Conservation (phyloP, 2,888 invertebrate species). For the Orthonychiurus folsomi region DNA sequence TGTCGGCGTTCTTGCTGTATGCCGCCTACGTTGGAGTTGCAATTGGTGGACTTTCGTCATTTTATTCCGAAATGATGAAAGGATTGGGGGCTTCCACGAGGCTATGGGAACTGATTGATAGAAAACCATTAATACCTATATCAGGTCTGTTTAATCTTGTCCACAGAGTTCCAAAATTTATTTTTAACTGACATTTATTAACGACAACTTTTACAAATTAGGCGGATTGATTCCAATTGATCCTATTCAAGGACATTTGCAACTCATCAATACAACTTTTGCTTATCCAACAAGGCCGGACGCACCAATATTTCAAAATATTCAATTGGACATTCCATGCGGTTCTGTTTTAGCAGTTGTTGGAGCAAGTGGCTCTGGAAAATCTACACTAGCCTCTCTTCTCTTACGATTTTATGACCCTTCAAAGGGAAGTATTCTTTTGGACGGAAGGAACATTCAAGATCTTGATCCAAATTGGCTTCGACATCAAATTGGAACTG, state of each 20-base stretch:
- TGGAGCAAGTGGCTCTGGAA: constrained; percentile 88
- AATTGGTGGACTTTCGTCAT: constrained; percentile 78
- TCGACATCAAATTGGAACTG: constrained; percentile 74
- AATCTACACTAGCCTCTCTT: constrained; percentile 79
- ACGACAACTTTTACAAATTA: constrained; percentile 41
- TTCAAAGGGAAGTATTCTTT: constrained; percentile 54
- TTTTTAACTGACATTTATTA: not conserved
- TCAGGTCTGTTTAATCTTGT: constrained; percentile 48
- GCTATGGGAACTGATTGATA: constrained; percentile 81
- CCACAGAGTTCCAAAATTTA: not conserved
- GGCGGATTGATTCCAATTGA: constrained; percentile 54
- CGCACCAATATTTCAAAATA: constrained; percentile 53
- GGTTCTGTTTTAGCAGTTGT: constrained; percentile 73
- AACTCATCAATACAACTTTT: constrained; percentile 64
- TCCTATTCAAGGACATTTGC: constrained; percentile 59
- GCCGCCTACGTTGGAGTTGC: constrained; percentile 89
- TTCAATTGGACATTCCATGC: constrained; percentile 58
- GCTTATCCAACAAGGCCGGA: constrained; percentile 60
- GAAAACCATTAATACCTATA: constrained; percentile 65
- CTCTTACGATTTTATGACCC: constrained; percentile 83
- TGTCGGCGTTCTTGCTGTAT: constrained; percentile 89
- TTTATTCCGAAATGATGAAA: constrained; percentile 88
- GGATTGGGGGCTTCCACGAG: constrained; percentile 84
- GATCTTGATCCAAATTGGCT: constrained; percentile 75
- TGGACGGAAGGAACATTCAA: constrained; percentile 70